Conservation (phyloP, 2,113 vertebrate genomes). For the Hyaena hyaena region DNA sequence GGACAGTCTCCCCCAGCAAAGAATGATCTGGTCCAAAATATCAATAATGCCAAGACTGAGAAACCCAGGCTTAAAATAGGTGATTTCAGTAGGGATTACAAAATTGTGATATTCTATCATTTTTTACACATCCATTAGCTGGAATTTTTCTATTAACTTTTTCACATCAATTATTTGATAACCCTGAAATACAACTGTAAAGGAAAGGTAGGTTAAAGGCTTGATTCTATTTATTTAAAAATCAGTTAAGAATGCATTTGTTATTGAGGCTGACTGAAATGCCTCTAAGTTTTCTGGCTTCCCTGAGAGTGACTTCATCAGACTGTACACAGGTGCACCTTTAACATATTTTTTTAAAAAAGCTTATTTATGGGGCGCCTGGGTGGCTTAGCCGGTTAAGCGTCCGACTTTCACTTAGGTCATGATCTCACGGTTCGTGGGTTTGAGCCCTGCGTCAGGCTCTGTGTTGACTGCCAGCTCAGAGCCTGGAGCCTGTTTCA, state of each 20-base stretch:
- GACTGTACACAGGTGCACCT: neutral
- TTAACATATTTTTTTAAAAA: neutral
- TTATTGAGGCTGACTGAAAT: neutral
- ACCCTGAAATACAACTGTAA: neutral
- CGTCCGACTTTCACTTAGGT: too few relatives aligned
- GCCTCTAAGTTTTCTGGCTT: constrained; percentile 11
- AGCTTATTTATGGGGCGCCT: too few relatives aligned
- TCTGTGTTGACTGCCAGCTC: too few relatives aligned
- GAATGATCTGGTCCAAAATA: neutral
- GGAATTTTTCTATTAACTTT: neutral
- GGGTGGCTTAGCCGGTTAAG: too few relatives aligned
- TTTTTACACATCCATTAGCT: neutral
- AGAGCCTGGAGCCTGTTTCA: too few relatives aligned
- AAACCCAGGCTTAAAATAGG: neutral
- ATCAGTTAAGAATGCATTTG: constrained; percentile 1
- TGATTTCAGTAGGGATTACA: neutral
- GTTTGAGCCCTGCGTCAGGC: too few relatives aligned
- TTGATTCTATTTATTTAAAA: constrained; percentile 6
- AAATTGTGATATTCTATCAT: constrained; percentile 16
- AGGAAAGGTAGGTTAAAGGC: neutral
- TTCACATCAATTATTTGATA: constrained; percentile 30
- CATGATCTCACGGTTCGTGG: too few relatives aligned
- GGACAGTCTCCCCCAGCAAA: neutral
- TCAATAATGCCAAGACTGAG: neutral
- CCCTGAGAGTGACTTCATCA: neutral